Evolutionary conservation across 2,113 vertebrate genomes (phyloP).

Genomic region (Equus quagga): DNA sequence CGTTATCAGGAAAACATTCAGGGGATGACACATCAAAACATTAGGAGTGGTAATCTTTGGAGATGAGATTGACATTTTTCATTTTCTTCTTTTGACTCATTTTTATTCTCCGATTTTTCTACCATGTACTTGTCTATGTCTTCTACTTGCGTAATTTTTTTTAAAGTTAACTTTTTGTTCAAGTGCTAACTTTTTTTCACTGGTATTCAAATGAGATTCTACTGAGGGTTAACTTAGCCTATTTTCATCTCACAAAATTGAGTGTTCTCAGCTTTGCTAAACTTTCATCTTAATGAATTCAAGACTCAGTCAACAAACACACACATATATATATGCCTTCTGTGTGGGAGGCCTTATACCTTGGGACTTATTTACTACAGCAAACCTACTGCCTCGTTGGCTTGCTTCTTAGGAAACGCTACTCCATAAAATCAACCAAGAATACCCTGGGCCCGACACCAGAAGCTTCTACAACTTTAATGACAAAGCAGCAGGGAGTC

Average conservation of each 20-base stretch:
- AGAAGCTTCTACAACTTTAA: neutral
- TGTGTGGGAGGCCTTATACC: neutral
- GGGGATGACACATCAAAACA: neutral
- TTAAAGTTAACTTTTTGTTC: neutral
- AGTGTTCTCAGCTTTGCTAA: slow-evolving; percentile 18
- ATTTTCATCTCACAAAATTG: slow-evolving; percentile 5
- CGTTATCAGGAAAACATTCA: neutral
- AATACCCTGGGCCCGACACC: neutral
- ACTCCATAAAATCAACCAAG: neutral
- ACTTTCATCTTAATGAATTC: slow-evolving; percentile 1
- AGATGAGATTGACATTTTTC: neutral
- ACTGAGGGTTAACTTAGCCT: neutral
- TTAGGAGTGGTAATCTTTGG: neutral
- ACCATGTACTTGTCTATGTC: neutral
- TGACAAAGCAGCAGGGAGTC: neutral
- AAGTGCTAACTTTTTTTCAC: neutral
- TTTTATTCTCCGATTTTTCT: slow-evolving; percentile 21
- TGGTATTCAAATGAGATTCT: neutral
- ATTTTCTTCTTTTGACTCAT: neutral
- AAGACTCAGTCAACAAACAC: neutral
- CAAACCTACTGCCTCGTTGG: neutral
- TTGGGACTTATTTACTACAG: neutral
- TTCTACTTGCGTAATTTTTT: neutral
- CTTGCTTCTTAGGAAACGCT: neutral
- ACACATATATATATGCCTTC: neutral